A percentile compares a stretch with the other conserved stretches of the same genome.
Evolutionary conservation across 2,797 vertebrate genomes (phyloP).

Genomic region (Pipistrellus pygmaeus): DNA sequence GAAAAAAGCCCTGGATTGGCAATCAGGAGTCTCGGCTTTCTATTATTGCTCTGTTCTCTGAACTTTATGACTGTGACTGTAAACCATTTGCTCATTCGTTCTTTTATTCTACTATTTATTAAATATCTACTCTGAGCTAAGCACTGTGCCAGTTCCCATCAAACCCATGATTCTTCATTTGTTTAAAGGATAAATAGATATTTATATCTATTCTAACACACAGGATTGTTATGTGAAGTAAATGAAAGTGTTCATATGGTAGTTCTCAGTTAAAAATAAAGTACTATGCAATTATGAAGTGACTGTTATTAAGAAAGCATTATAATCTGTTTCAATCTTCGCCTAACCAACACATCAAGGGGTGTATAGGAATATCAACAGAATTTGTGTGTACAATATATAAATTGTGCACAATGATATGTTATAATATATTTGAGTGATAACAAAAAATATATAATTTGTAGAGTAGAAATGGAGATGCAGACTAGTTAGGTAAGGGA

Average conservation of each 20-base stretch:
- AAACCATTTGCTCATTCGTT: background rate
- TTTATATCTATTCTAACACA: conserved; percentile 52
- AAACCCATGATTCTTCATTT: conserved; percentile 21
- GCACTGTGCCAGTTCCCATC: background rate
- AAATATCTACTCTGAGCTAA: conserved; percentile 48
- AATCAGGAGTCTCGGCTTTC: background rate
- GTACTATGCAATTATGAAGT: conserved; percentile 35
- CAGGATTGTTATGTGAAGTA: background rate
- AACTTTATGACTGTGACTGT: background rate
- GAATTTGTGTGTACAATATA: background rate
- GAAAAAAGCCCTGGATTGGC: background rate
- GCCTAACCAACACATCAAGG: background rate
- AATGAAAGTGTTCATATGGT: background rate
- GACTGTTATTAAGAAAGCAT: conserved; percentile 24
- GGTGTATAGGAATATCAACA: background rate
- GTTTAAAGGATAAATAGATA: conserved; percentile 15
- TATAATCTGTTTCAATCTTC: background rate
- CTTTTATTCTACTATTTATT: conserved; percentile 40
- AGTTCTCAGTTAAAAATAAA: conserved; percentile 21
- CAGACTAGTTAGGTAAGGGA: background rate
- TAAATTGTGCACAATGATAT: background rate
- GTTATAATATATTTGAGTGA: background rate
- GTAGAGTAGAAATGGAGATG: conserved; percentile 16
- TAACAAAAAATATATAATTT: conserved; percentile 20
- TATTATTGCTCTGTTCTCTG: background rate